Base-by-base conservation (phyloP, 1,140 invertebrate species). In the Sminthurides bifidus region DNA sequence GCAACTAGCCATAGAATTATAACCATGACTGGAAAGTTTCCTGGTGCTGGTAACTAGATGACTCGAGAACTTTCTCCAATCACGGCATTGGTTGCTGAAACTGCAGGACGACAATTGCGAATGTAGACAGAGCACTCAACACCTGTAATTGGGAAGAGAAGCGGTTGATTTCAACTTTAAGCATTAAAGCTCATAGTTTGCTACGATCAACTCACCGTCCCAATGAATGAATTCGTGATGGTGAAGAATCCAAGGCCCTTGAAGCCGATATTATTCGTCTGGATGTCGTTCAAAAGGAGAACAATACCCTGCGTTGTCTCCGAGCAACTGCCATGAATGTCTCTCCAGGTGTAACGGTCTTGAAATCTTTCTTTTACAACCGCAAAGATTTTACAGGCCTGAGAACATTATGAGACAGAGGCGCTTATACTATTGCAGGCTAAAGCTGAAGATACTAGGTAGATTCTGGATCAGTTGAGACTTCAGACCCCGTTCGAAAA, bases 211-310 rank as follows among this genome's bases (percentile, higher is more conserved):
- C 19, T 53, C 15, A 53, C 51, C 33, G 51, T 40, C n/a, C 51
- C 51, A 24, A 53, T 12, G 37, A 53, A 53, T 6, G 35, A 26
- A 26, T 53, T 41, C 6, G 51, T 41, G n/a, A 38, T 6, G n/a
- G 51, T 53, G 38, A 53, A 53, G 51, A 53, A 53, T 26, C 35
- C 35, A 35, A 38, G 4, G 5, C 51, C 51, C 38, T 41, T 6
- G 26, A 53, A 53, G n/a, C 51, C 51, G 26, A 40, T 12, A 8
- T 21, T 40, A 29, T 43, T 53, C 17, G 35, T 41, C 33, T 41
- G 3, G 3, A 53, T 26, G 5, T 41, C 51, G 43, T 53, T 33
- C 15, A 12, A 33, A 17, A 53, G 23, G 21, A 38, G 23, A n/a
- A 53, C 4, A 4, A 53, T 53, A 24, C 51, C 51, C 24, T 53